Base-by-base conservation (phyloP, 2,888 invertebrate species). In the Leucophenga maculata region DNA sequence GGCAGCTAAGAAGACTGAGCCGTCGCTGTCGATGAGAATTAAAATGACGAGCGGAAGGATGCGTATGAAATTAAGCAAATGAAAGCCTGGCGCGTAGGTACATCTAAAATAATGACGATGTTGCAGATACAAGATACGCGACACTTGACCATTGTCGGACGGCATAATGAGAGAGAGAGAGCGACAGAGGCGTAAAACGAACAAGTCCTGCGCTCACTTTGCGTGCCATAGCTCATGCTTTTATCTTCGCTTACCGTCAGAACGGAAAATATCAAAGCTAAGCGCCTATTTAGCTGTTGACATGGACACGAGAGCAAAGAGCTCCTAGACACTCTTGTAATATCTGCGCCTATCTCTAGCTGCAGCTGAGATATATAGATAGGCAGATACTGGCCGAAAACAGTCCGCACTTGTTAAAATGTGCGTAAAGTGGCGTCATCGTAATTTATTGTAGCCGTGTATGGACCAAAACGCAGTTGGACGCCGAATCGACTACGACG, bases 401-500 rank as follows among this genome's bases (percentile, higher is more conserved):
- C 83, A 82, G 80, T 79, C 80, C 80, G 78, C 80, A 81, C 80
- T 81, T 83, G 82, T 82, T 78, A 76, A 77, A 83, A 82, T 83
- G 82, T 82, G 84, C 84, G 82, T 80, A 82, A 82, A 84, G 82
- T 82, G 82, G 82, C 82, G 82, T 82, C 82, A 82, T 83, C 80
- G 84, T 83, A 79, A 82, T 82, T 82, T 82, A 81, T 81, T 81
- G 78, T 77, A 74, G 74, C 82, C 83, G 74, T 76, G 75, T 79
- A 79, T 80, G 79, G 79, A 78, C 80, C 72, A 67, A 75, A 74
- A 70, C 84, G 48, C 82, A 72, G 77, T 82, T 73, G 84, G 82
- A 84, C 77, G 82, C 78, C 82, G 81, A 75, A 69, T 76, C 69
- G 71, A 20, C 55, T 26, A 11, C 26, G 26, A 9, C 26, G 79